Evolutionary conservation across 2,797 vertebrate species (phyloP), one percentile per base, ranked within the genome.

Genomic region (Chelidonichthys spinosus): DNA sequence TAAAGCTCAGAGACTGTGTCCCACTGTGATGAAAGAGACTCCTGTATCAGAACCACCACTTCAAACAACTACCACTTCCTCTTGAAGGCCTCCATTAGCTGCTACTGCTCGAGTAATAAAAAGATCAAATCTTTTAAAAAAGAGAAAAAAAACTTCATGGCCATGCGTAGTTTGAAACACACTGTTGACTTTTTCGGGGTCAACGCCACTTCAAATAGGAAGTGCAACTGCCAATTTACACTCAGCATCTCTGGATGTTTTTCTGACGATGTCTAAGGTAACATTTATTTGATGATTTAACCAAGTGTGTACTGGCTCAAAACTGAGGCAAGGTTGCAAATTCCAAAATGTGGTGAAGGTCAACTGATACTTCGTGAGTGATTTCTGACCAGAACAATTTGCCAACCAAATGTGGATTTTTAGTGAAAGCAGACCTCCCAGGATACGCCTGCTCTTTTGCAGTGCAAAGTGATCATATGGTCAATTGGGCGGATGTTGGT

Each of bases 21-120:
- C 90, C 4, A 66, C 88, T 89, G 86, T 93, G 91, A 95, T 93
- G 88, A 95, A 95, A 95, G 93, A 79, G 75, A 85, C 85, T 78
- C 68, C 81, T 68, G 81, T 89, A 92, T 90, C 83, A 78, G 82
- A 69, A 69, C 7, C n/a, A 56, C 85, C 79, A 90, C 90, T 93
- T 94, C 90, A 93, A 94, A 93, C 89, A 92, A 76, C 82, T 79
- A 86, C 85, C 76, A 85, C 89, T 94, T 94, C 92, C 89, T 91
- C 73, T 87, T 64, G 63, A 64, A 74, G 55, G 77, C 89, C 83
- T 85, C 87, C 79, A 93, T 93, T 94, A 94, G 88, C 86, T 61
- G 80, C 87, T 86, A 81, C 87, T 83, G 80, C 82, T 84, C 66
- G 67, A 85, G 82, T 85, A 91, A 93, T 92, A 93, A 93, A 95